Base-by-base conservation (phyloP, 53 echinoderm and acorn worm species). In the Zoroaster sp. region DNA sequence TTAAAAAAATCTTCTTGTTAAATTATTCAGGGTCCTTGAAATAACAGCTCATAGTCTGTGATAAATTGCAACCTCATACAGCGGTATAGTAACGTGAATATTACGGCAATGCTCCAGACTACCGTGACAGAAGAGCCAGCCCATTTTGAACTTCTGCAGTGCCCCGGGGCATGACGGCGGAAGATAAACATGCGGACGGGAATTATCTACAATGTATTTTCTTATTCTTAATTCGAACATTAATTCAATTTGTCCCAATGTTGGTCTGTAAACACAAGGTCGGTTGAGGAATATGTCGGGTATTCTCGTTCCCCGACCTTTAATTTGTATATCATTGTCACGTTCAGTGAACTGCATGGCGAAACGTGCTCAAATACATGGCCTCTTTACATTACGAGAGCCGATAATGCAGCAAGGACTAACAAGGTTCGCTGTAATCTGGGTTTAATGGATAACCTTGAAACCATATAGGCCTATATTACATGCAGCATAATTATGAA, bases 181-280 rank as follows among this genome's bases (percentile, higher is more conserved):
- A 78, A 66, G 85, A 70, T 85, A 17, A 71, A 34, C 35, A 47
- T 59, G 63, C 37, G 35, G 33, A 72, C 69, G 69, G 49, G 25
- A 70, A 70, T 85, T 85, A 69, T 18, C 46, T 35, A 37, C n/a
- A 39, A 69, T 41, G 85, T 33, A 36, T 71, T 52, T 49, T 85
- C 51, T 51, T 46, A 69, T 34, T 46, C 47, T 85, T 70, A 72
- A 49, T 33, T 44, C 20, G 71, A 35, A 15, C 4, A 35, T 66
- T 69, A 85, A 85, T 85, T 71, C 69, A 38, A 85, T 85, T 85
- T 33, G 47, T 37, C 31, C 70, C 8, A 46, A 21, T 46, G 47
- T 85, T 37, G 83, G 85, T 71, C 49, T 85, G 51, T 46, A 71
- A 69, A 45, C 49, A 85, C 71, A 85, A 85, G 85, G 72, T 36